Evolutionary conservation across 2,113 vertebrate genomes (phyloP), one percentile per base, ranked within the genome.

Genomic region (Periophthalmus modestus): DNA sequence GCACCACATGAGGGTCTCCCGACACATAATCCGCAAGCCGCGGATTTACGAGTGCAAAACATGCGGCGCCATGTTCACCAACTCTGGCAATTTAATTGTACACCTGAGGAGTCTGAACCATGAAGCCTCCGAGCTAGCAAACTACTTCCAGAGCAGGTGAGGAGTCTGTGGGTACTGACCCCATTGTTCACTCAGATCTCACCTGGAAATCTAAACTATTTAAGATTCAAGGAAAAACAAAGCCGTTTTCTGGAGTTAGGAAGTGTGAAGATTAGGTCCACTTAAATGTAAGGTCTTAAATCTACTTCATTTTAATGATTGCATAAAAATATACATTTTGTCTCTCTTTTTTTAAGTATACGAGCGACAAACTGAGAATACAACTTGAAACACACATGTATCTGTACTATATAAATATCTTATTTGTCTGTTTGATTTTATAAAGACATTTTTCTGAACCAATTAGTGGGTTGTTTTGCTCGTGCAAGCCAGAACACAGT

Each of bases 141-240:
- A 98, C 96, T 99, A 99, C 97, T 99, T 99, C 98, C 98, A 99
- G 96, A 98, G 97, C 97, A 99, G 98, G 98, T 99, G 96, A 98
- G 98, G 96, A 95, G 95, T 95, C 94, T 85, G 92, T 84, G 88
- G 84, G 84, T 89, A 79, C 90, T 91, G 92, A 92, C 87, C 82
- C 82, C 82, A 80, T 85, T 69, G 86, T 89, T 92, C 79, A 90
- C 83, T 89, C 75, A 89, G 85, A 82, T 90, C 88, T 84, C 88
- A 88, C 87, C 86, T 85, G 86, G 85, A 77, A 84, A 72, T 84
- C 73, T 89, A 71, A 75, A 62, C 47, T 73, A 73, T 83, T 68
- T 80, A 58, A 71, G 80, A 77, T 74, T 57, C 3, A 57, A 57
- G 21, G 24, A 5, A 28, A 59, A 59, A 59, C 5, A 28, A 67